phyloP scores from a whole-genome alignment of 2,797 vertebrate genomes.

The Picus viridis region DNA sequence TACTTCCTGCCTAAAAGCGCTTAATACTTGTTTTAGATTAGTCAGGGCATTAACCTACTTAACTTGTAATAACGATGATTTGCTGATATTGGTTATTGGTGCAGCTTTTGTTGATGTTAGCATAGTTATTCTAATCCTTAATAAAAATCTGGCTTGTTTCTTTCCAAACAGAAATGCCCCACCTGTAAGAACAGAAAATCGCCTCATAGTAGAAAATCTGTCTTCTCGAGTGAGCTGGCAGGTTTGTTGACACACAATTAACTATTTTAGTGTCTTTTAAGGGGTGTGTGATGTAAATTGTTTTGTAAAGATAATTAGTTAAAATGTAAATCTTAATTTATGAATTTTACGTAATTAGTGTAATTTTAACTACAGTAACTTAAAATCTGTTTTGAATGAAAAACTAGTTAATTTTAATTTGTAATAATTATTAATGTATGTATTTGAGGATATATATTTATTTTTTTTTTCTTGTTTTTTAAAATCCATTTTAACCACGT shows the following conservation, averaged over 20 bases:
- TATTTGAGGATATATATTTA: constrained; percentile 78
- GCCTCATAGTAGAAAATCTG: constrained; percentile 95
- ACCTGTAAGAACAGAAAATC: constrained; percentile 95
- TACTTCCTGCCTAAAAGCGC: accelerated
- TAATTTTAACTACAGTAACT: constrained; percentile 57
- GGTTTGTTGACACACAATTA: constrained; percentile 84
- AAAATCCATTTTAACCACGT: constrained; percentile 98
- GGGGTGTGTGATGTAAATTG: constrained; percentile 73
- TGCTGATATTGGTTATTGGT: accelerated
- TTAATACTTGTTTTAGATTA: neutral
- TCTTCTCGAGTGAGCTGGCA: constrained; percentile 98
- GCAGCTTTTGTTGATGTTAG: accelerated
- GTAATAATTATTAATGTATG: constrained; percentile 69
- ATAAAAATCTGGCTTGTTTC: neutral
- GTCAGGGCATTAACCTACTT: accelerated
- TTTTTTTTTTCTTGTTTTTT: constrained; percentile 79
- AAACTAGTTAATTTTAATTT: constrained; percentile 62
- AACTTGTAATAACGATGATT: accelerated
- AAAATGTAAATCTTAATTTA: constrained; percentile 14
- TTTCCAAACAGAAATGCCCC: constrained; percentile 86
- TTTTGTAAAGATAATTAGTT: constrained; percentile 45
- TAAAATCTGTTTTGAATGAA: constrained; percentile 57
- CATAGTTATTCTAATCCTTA: accelerated
- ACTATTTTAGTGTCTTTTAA: constrained; percentile 73
- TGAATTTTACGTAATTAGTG: constrained; percentile 35